Conservation (phyloP, 92 coral and sea anemone species). For the Porites divaricata region DNA sequence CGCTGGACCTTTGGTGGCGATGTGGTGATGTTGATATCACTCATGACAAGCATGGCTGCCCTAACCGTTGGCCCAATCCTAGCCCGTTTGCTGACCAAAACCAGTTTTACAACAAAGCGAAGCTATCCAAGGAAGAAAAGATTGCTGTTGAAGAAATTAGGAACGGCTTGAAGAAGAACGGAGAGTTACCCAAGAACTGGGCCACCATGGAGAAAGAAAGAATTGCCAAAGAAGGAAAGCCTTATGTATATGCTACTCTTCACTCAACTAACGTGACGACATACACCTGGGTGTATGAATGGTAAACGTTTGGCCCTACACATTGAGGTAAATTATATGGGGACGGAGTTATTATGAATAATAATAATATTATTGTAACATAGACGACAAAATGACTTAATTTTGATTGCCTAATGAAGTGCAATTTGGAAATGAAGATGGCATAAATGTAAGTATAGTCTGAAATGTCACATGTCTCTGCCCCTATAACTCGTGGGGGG, state of each 20-base stretch:
- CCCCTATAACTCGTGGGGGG: no score
- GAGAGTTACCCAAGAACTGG: neutral
- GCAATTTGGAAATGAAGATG: no score
- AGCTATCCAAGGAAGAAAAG: neutral
- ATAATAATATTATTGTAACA: no score
- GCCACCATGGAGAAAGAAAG: neutral
- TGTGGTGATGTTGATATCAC: conserved; percentile 1
- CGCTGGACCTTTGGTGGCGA: conserved; percentile 52
- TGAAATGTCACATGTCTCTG: no score
- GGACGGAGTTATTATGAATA: no score
- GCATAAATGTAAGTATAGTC: no score
- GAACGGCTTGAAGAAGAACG: neutral
- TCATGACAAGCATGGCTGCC: conserved; percentile 22
- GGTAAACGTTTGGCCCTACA: neutral
- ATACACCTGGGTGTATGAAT: conserved; percentile 26
- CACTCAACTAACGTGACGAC: neutral
- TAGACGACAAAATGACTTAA: no score
- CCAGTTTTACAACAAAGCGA: neutral
- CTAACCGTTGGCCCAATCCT: conserved; percentile 17
- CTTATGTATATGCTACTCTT: neutral
- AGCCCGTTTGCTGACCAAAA: neutral
- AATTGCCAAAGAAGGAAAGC: neutral
- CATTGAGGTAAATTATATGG: no score
- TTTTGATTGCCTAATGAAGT: no score
- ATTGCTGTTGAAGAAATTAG: neutral